Conservation (phyloP, 2,797 vertebrate species). For the Rhynchonycteris naso region DNA sequence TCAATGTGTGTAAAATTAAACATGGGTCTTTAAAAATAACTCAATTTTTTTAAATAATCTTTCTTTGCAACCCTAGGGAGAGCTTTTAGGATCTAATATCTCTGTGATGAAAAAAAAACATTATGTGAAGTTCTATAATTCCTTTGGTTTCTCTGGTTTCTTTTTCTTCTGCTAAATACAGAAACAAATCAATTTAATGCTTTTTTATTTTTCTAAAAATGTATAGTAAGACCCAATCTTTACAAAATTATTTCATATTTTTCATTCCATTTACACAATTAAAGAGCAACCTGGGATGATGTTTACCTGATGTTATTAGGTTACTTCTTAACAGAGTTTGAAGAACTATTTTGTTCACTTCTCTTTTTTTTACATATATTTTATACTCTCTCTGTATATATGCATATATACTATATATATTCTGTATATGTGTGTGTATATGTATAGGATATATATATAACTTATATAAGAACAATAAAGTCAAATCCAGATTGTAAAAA, state of each 20-base stretch:
- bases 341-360: neutral
- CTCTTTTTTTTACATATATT: neutral
- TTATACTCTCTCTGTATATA: neutral
- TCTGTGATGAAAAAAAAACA: constrained; percentile 60
- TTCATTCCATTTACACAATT: constrained; percentile 36
- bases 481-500: constrained; percentile 19
- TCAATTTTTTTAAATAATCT: constrained; percentile 72
- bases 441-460: neutral
- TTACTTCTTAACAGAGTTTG: constrained; percentile 7
- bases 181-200: constrained; percentile 67
- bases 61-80: constrained; percentile 73
- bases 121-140: constrained; percentile 72
- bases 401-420: neutral
- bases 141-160: constrained; percentile 65
- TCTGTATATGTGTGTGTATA: neutral
- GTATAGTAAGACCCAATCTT: constrained; percentile 45
- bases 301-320: constrained; percentile 15
- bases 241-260: constrained; percentile 62
- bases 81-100: constrained; percentile 74
- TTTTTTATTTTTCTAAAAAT: constrained; percentile 66
- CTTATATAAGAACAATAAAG: constrained; percentile 20
- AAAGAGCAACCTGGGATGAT: neutral
- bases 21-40: constrained; percentile 63
- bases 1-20: constrained; percentile 78
- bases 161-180: constrained; percentile 63